Base-by-base conservation (phyloP, 2,113 vertebrate species). In the Myotis lucifugus region DNA sequence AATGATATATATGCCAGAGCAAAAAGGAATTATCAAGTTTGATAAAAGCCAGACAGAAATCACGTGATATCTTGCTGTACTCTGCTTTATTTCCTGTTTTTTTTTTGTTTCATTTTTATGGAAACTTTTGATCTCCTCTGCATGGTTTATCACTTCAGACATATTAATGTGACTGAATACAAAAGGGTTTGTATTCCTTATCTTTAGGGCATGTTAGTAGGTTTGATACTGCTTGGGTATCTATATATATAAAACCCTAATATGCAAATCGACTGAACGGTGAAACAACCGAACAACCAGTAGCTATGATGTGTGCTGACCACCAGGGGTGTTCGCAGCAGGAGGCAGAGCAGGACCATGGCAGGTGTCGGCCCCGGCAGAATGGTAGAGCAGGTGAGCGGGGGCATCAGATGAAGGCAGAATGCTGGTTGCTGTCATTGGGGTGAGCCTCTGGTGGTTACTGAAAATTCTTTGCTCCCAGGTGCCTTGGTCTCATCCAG, bases 1-100 rank as follows among this genome's bases (percentile, higher is more conserved):
- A 90, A 85, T 85, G 42, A 48, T 66, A 56, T 29, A 48, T 40
- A 0, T 66, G 61, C 37, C 73, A 82, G 25, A 88, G 11, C 46
- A 82, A 95, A 96, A 88, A 85, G 4, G 10, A 94, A 88, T 88
- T 27, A 93, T 61, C 18, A 52, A 40, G 10, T 86, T 84, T 78
- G 29, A 81, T 72, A 29, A 76, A 84, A 92, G 12, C 5, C 82
- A 92, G 81, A 25, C 73, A 95, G 46, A 78, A 85, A 34, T 67
- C 23, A 79, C 3, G 2, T 78, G 18, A 69, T 69, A 37, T 72
- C 69, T 64, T 73, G 23, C 18, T 69, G 50, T 67, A 23, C 25
- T 66, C 40, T 79, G 54, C 3, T 91, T 54, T 87, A 32, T 78
- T 89, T 93, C 21, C 93, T 88, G 0, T 6, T 19, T 70, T 85